Conservation (phyloP, 2,888 invertebrate species). For the Erpobdella octoculata region DNA sequence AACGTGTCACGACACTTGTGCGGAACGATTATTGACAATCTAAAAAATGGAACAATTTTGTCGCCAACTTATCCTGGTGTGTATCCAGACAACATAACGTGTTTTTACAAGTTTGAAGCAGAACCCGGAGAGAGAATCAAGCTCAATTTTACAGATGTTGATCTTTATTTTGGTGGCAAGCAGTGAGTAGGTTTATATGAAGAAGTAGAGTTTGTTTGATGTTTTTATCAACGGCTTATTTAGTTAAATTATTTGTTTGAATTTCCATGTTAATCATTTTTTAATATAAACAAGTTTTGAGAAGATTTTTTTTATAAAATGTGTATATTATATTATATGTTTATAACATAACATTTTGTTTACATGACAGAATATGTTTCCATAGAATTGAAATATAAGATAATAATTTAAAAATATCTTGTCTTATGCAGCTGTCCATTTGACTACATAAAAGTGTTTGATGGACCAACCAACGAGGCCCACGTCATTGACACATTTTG, state of each 20-base stretch:
- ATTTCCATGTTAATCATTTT: not conserved
- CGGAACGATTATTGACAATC: constrained; percentile 34
- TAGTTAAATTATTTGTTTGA: too few relatives aligned
- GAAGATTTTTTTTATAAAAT: too few relatives aligned
- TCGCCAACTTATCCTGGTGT: constrained; percentile 98
- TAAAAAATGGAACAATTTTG: constrained; percentile 66
- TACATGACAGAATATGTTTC: too few relatives aligned
- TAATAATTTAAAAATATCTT: too few relatives aligned
- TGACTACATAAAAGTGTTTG: constrained; percentile 92
- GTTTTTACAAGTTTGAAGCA: constrained; percentile 75
- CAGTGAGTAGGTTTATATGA: constrained; percentile 36
- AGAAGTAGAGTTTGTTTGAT: too few relatives aligned
- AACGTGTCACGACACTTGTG: constrained; percentile 31
- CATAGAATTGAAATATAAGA: too few relatives aligned
- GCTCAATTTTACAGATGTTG: constrained; percentile 37
- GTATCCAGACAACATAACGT: constrained; percentile 90
- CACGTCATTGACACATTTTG: constrained; percentile 92
- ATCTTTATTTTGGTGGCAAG: constrained; percentile 38
- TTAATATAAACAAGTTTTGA: too few relatives aligned
- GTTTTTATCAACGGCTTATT: too few relatives aligned
- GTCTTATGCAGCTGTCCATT: constrained; percentile 76
- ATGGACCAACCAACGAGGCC: constrained; percentile 79
- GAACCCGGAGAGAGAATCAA: constrained; percentile 58
- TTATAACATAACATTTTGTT: too few relatives aligned
- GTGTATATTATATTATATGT: too few relatives aligned